Conservation (phyloP, 2,888 invertebrate species). For the Dyspetes luteomarginatus region DNA sequence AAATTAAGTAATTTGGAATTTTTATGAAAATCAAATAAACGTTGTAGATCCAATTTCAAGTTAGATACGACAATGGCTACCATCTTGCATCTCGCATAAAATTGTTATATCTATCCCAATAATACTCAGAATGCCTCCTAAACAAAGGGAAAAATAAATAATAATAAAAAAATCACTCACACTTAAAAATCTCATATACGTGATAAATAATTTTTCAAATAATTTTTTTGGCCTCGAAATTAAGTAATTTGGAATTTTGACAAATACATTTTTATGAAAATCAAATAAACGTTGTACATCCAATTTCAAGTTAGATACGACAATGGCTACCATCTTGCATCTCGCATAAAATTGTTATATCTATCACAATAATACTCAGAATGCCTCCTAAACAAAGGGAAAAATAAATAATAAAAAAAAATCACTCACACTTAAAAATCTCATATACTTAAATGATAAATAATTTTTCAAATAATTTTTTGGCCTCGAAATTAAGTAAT, state of each 20-base stretch:
- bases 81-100: too few relatives aligned
- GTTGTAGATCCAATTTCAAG: too few relatives aligned
- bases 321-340: too few relatives aligned
- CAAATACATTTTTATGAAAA: not conserved
- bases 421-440: not conserved
- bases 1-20: too few relatives aligned
- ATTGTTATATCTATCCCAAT: too few relatives aligned
- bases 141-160: conserved; percentile 71
- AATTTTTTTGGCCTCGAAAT: not conserved
- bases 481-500: not conserved
- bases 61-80: too few relatives aligned
- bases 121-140: conserved; percentile 67
- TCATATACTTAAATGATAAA: not conserved
- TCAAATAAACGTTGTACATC: too few relatives aligned
- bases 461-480: not conserved
- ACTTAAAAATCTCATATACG: not conserved
- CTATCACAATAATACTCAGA: conserved; percentile 63
- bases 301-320: too few relatives aligned
- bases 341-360: too few relatives aligned
- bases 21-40: too few relatives aligned
- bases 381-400: conserved; percentile 74
- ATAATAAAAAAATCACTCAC: not conserved
- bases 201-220: not conserved
- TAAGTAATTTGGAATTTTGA: too few relatives aligned
- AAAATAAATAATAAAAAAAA: conserved; percentile 2